Base-by-base conservation (phyloP, 2,888 invertebrate species). In the Cataglyphis cursor region DNA sequence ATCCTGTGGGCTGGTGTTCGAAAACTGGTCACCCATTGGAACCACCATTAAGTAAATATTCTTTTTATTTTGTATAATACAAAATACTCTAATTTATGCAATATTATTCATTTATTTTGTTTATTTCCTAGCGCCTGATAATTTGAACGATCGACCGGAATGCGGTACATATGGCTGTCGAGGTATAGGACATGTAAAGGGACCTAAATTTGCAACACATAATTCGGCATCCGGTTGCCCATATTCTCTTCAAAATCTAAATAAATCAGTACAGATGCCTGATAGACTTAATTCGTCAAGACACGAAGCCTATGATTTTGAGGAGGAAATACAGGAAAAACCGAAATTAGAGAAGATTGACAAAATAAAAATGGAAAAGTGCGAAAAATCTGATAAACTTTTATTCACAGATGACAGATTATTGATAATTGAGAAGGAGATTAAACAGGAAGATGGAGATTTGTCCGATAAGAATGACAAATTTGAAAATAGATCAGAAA, bases 1-100 rank as follows among this genome's bases (percentile, higher is more conserved):
- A 99, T 95, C 99, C 99, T 0, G 97, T 98, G 86, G 98, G 98
- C 51, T 99, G 99, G 98, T 98, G 98, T 94, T 96, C 97, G 87
- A 98, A 98, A 95, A 98, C 98, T 0, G 97, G 97, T 1, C 99
- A 99, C 94, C 97, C 97, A 0, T 95, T 99, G 38, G 98, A 98
- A 94, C 97, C 97, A 12, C 99, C 99, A 18, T 96, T 98, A 64
- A 97, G 97, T 97, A 94, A 96, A 96, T 95, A 70, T 28, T 62
- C 44, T 51, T 76, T 12, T 51, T 0, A 28, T 62, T 41, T 59
- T n/a, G 3, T 8, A 21, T 57, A 65, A 70, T 44, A 31, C 8
- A 51, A 9, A 10, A 28, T 54, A 75, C 44, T 65, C 31, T 75
- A 54, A 72, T 81, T 73, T 3, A 70, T 85, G 38, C 66, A 48